These are phyloP conservation scores for Stigmatopora nigra DNA, from an alignment of 2,113 vertebrate species.

Conservation along the genomic window DNA sequence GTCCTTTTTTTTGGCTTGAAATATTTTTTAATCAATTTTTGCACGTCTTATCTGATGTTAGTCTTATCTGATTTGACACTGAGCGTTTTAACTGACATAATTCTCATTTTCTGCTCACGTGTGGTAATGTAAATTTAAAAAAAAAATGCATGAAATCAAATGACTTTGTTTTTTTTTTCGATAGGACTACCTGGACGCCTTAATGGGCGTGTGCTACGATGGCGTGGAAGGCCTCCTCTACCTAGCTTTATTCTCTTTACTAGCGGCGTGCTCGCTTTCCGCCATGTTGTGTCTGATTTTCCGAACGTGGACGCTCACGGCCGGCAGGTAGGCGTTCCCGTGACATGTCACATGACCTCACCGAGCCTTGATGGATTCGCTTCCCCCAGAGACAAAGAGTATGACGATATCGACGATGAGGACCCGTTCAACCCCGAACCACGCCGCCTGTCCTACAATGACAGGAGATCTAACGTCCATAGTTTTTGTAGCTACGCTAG, in stretches of 20 bases:
- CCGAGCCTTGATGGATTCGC: constrained; percentile 28
- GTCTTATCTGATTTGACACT: not conserved
- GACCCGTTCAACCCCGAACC: constrained; percentile 93
- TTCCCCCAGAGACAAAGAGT: constrained; percentile 77
- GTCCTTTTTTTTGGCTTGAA: not conserved
- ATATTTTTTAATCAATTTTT: not conserved
- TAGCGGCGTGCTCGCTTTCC: constrained; percentile 80
- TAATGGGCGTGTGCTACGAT: constrained; percentile 88
- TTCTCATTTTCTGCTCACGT: not conserved
- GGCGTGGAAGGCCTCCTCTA: constrained; percentile 91
- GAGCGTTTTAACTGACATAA: not conserved
- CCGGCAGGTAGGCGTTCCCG: constrained; percentile 69
- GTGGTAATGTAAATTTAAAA: not conserved
- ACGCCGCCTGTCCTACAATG: constrained; percentile 74
- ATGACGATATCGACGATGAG: constrained; percentile 86
- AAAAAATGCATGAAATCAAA: not conserved
- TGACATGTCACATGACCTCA: constrained; percentile 32
- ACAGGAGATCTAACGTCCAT: constrained; percentile 76
- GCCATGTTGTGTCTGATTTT: constrained; percentile 76
- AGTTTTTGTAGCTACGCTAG: constrained; percentile 97
- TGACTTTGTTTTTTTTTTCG: not conserved
- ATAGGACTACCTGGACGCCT: constrained; percentile 89
- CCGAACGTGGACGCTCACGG: constrained; percentile 72
- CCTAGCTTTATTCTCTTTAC: constrained; percentile 85
- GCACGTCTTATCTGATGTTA: not conserved